Evolutionary conservation across 1,140 invertebrate species (phyloP), one percentile per base, ranked within the genome.

Genomic region (Euura saliciscinereae): DNA sequence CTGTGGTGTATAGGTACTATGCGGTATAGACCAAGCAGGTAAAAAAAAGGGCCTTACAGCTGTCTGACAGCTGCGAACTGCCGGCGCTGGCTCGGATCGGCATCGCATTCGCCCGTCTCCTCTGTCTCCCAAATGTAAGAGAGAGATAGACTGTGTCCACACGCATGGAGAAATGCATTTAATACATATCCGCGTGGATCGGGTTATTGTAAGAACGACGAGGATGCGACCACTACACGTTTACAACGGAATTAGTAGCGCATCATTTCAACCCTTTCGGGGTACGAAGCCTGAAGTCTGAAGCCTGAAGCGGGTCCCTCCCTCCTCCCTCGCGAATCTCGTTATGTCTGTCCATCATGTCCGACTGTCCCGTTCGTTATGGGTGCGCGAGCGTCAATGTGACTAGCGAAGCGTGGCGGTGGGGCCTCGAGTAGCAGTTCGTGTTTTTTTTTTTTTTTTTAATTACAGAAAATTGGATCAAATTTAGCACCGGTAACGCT

Each of bases 361-460:
- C 65, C 70, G 64, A 71, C 70, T 66, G 70, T 71, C 64, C 43
- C 43, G 59, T 64, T 44, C 70, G 59, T 66, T 66, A 13, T 28
- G 43, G 28, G 64, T 65, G 45, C 64, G 44, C 65, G 70, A 8
- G 51, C 51, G 51, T 59, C 51, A 59, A 59, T 59, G 51, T 6
- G 51, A 59, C 51, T 59, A n/a, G 8, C 51, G 51, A 59, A 59
- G 4, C 51, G 51, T 59, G 13, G 5, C 51, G 51, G 28, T 28
- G 28, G 51, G 51, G 28, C 28, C 51, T 59, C 51, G 51, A 59
- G 51, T 59, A n/a, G 51, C 51, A 59, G 51, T 59, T 59, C 51
- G 51, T 59, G 51, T 59, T 59, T 28, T 28, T 28, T 28, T 28
- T 59, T 59, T 28, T 28, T 28, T 28, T 28, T 59, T 59, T 59